Evolutionary conservation across 2,797 vertebrate species (phyloP), one percentile per base, ranked within the genome.

Genomic region (Aythya fuligula): DNA sequence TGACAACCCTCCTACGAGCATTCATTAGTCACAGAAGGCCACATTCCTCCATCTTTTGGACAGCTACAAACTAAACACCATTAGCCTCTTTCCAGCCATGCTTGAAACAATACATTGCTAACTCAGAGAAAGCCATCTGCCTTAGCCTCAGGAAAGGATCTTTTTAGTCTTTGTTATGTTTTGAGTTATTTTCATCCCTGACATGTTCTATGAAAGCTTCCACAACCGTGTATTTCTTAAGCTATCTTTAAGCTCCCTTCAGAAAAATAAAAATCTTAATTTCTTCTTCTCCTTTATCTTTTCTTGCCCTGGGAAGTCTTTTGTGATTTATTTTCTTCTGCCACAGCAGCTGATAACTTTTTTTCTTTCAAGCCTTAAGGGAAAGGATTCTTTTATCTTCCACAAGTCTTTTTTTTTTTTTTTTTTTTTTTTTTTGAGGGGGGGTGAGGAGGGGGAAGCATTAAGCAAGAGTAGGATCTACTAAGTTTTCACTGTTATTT

Each of bases 251-350:
- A 74, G 15, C 22, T 11, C 8, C 3, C 25, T 74, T 73, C 41
- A 72, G 58, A 28, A 75, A 83, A 22, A 11, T 15, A 27, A 9
- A 13, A 75, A 28, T 39, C 60, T 81, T 49, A 87, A 34, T 57
- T 90, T 51, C 22, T 5, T 56, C 34, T 85, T 56, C 34, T 85
- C 49, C 32, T 80, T 92, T 87, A 81, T 89, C 54, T 91, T 88
- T 87, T 86, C 47, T 91, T 94, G 12, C 21, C 32, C 66, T 92
- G 70, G 90, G 61, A 80, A 85, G 19, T 30, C 72, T 72, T 92
- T 41, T 38, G 22, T 92, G 89, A 97, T 96, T 94, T 85, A 96
- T 94, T 93, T 95, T 90, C 71, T 94, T 91, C 60, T 93, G 72
- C 77, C 83, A 58, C 43, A 39, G 25, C 67, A 81, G 77, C 83